Base-by-base conservation (phyloP, 2,113 vertebrate genomes). In the Gnathonemus echidnorhynchus region DNA sequence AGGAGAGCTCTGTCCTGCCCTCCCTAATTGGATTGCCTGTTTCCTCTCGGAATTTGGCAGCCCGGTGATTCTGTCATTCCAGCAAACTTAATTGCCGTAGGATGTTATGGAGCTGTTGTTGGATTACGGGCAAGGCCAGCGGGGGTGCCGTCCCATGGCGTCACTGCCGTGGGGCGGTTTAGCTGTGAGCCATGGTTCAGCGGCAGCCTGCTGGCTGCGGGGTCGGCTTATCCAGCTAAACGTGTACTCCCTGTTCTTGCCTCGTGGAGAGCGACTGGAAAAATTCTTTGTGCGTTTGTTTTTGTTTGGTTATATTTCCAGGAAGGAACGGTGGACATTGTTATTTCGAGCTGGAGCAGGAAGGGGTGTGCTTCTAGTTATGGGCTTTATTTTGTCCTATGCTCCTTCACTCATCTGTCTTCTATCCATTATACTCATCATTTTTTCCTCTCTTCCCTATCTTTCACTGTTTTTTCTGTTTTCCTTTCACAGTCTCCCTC, bases 11-110 rank as follows among this genome's bases (percentile, higher is more conserved):
- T 42, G 5, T 50, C 42, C 84, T 86, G 46, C 84, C 48, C 46
- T 86, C 45, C 84, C 48, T 86, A 86, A 48, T 50, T 86, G 45
- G 84, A 86, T 31, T 86, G 84, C 48, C n/a, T 49, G 84, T 27
- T 86, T 21, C 24, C 45, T 46, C 84, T 49, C 24, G 10, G 48
- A 86, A 49, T 86, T 86, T 50, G 46, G 84, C 48, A 86, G 45
- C 84, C n/a, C 46, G 6, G 45, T 49, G 46, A 27, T 49, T 27
- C 45, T n/a, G 17, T 86, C n/a, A n/a, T 86, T 86, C 84, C 48
- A 86, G 45, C 24, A 50, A 17, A 86, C 84, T 80, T 80, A 80
- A 80, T 80, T 86, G 84, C 48, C 5, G 48, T 49, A 49, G 83
- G 31, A 83, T n/a, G 39, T 45, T 46, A 45, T 85, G 84, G 17